phyloP scores from a whole-genome alignment of 2,888 invertebrate genomes.

The Drosophila helvetica region DNA sequence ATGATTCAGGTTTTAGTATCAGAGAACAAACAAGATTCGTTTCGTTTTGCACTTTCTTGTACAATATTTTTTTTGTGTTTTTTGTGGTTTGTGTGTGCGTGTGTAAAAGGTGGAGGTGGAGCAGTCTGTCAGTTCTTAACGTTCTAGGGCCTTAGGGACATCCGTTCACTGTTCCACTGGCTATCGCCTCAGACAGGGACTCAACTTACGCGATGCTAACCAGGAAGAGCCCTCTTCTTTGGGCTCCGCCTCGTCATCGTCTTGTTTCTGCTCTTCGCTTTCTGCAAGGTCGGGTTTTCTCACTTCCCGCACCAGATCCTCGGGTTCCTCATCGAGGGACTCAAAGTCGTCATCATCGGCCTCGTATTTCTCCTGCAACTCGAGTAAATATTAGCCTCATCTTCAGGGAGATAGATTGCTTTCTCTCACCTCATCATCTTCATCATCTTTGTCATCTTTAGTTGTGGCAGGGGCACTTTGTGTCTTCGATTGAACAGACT shows the following conservation, averaged over 20 bases:
- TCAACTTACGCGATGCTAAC: conserved; percentile 81
- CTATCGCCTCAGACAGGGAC: neutral
- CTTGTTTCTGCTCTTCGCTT: conserved; percentile 73
- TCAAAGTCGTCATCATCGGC: conserved; percentile 82
- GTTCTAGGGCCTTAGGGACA: conserved; percentile 27
- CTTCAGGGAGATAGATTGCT: neutral
- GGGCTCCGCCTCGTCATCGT: conserved; percentile 69
- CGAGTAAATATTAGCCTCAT: neutral
- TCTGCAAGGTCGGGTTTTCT: conserved; percentile 1
- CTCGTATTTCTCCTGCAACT: conserved; percentile 71
- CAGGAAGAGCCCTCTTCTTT: conserved; percentile 71
- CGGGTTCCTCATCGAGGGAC: conserved; percentile 82
- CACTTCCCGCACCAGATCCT: conserved; percentile 56
- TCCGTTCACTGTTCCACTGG: conserved; percentile 49
- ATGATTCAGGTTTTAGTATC: conserved; percentile 78
- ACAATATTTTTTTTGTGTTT: conserved; percentile 50
- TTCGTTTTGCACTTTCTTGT: conserved; percentile 82
- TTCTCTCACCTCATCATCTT: conserved; percentile 22
- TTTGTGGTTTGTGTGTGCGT: neutral
- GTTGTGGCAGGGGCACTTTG: conserved; percentile 43
- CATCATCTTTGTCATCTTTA: conserved; percentile 58
- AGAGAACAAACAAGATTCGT: conserved; percentile 39
- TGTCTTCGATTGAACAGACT: conserved; percentile 61
- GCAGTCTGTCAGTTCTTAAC: conserved; percentile 40
- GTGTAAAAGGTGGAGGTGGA: conserved; percentile 58